Base-by-base conservation (phyloP, 2,888 invertebrate species). In the Himalopsyche anomala region DNA sequence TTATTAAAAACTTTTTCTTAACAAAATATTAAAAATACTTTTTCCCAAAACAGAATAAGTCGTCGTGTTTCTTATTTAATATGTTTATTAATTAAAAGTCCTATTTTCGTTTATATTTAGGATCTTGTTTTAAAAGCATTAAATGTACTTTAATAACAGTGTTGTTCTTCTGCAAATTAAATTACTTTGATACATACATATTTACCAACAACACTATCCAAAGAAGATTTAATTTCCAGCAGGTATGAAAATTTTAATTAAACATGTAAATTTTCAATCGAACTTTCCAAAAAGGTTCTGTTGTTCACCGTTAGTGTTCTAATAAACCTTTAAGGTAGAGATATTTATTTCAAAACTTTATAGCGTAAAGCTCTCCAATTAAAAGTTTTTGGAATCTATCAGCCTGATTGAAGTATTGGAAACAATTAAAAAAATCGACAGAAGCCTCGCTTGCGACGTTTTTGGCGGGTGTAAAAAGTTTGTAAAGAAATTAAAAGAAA, bases 221-320 rank as follows among this genome's bases (percentile, higher is more conserved):
- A 28, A n/a, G 62, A 62, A 62, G 19, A 62, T 19, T 62, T 19
- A 62, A 74, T 28, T 74, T 74, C 15, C 15, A 36, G 4, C 74
- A 74, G 74, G 74, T 74, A 74, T 74, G 74, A 36, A 15, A 38
- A 36, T 74, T 74, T 74, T 74, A 74, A 74, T 74, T 74, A 74
- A 36, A 74, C 36, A 74, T 74, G 74, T 36, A 74, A 74, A 74
- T 74, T 74, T 74, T 74, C 74, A 74, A 74, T 74, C 74, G 74
- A 74, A 74, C 28, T 74, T 69, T 74, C 36, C 19, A 36, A 74
- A 28, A 74, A 74, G 74, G 74, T 74, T 74, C 15, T 74, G 36
- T 74, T 74, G 74, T 74, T 74, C 38, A 74, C 38, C 15, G 28
- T 36, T 74, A 38, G 74, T 28, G 28, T 38, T 74, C 36, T 74